Evolutionary conservation across 2,797 vertebrate genomes (phyloP).

Genomic region (Cuculus canorus): DNA sequence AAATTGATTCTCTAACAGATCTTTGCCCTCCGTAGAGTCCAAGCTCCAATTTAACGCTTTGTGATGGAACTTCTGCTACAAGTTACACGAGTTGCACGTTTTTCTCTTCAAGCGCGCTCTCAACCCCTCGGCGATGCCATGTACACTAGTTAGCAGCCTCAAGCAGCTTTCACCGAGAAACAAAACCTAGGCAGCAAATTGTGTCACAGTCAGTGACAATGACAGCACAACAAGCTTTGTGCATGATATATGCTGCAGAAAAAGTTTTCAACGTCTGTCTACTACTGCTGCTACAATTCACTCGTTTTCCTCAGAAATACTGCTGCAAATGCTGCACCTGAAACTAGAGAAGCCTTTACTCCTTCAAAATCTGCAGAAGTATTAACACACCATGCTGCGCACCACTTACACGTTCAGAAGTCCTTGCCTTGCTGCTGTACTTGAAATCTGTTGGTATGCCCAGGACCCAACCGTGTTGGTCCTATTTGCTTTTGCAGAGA

Average conservation of each 20-base stretch:
- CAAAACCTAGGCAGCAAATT: not conserved
- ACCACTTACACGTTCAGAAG: not conserved
- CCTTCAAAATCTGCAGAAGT: not conserved
- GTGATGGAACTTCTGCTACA: not conserved
- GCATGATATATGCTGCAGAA: not conserved
- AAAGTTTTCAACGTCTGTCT: not conserved
- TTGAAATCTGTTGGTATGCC: not conserved
- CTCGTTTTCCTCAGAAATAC: not conserved
- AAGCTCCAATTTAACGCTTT: not conserved
- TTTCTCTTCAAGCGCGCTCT: not conserved
- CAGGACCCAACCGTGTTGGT: not conserved
- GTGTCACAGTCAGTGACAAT: conserved; percentile 18
- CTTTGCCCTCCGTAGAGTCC: not conserved
- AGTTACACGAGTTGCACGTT: not conserved
- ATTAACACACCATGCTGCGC: not conserved
- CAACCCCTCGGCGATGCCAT: not conserved
- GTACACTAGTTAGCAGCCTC: not conserved
- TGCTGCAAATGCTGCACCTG: not conserved
- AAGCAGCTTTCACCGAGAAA: not conserved
- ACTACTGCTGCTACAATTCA: not conserved
- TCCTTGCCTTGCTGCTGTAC: not conserved
- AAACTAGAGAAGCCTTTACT: not conserved
- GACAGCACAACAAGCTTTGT: conserved; percentile 3
- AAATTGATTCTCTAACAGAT: not conserved
- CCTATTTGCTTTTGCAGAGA: not conserved